Conservation (phyloP, 2,888 invertebrate genomes). For the Octonoba sinensis region DNA sequence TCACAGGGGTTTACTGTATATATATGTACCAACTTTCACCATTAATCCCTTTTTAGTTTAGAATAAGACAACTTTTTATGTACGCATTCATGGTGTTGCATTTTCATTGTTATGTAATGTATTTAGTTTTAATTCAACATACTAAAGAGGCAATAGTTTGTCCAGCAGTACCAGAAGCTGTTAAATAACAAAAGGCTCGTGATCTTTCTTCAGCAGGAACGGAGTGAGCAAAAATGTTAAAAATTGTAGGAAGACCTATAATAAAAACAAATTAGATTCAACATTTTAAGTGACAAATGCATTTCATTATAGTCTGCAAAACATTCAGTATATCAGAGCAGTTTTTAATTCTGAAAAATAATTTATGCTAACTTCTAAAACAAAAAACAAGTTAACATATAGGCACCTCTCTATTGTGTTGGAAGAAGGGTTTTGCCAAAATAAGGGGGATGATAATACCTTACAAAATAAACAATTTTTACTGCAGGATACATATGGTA, state of each 20-base stretch:
- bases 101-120: too few species aligned
- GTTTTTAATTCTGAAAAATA: neutral
- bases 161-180: slow-evolving; percentile 81
- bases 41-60: too few species aligned
- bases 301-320: neutral
- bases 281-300: neutral
- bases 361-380: too few species aligned
- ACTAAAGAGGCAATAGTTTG: slow-evolving; percentile 82
- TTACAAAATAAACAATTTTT: too few species aligned
- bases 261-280: slow-evolving; percentile 54
- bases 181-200: slow-evolving; percentile 80
- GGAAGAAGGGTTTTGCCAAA: too few species aligned
- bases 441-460: too few species aligned
- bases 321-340: neutral
- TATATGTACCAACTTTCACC: too few species aligned
- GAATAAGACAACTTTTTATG: too few species aligned
- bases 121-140: slow-evolving; percentile 68
- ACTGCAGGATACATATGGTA: too few species aligned
- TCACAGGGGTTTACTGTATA: too few species aligned
- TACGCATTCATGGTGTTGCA: too few species aligned
- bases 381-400: neutral
- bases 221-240: slow-evolving; percentile 81
- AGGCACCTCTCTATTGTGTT: too few species aligned
- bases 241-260: slow-evolving; percentile 81
- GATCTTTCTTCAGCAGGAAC: slow-evolving; percentile 81